Percentiles rank a stretch among this genome's conserved stretches.
Conservation (phyloP, 2,113 vertebrate genomes). For the Mobula hypostoma region DNA sequence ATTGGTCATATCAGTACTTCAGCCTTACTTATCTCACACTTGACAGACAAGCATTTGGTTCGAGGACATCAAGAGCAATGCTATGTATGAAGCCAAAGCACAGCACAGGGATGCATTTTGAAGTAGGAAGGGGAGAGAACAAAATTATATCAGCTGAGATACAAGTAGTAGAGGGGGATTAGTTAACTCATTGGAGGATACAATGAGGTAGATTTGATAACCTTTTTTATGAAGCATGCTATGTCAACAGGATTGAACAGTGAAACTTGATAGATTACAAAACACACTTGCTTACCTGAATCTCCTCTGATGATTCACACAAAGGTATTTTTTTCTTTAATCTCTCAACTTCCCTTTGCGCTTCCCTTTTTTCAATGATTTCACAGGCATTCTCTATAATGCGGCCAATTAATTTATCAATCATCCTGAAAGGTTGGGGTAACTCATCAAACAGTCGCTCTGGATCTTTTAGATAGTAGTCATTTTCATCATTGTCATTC, state of each 20-base stretch:
- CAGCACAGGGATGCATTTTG: not conserved
- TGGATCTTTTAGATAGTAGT: constrained; percentile 50
- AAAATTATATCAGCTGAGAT: not conserved
- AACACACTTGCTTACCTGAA: constrained; percentile 54
- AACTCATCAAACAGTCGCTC: constrained; percentile 46
- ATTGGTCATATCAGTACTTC: not conserved
- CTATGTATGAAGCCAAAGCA: not conserved
- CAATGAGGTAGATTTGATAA: not conserved
- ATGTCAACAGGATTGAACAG: not conserved
- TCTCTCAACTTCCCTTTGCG: constrained; percentile 37
- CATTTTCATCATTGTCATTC: constrained; percentile 49
- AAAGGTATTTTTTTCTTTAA: constrained; percentile 40
- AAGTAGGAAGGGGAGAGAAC: not conserved
- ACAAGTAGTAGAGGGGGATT: not conserved
- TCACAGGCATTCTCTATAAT: constrained; percentile 57
- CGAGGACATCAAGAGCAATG: not conserved
- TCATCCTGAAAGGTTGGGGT: constrained; percentile 62
- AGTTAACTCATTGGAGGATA: not conserved
- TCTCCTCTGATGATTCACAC: constrained; percentile 45
- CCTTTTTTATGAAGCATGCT: not conserved
- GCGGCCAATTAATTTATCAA: constrained; percentile 55
- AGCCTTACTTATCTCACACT: not conserved
- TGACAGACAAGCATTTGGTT: not conserved
- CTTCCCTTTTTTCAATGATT: constrained; percentile 49
- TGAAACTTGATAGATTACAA: not conserved